These are phyloP conservation scores for Cyphomyrus plagiostoma DNA, from an alignment of 2,113 vertebrate genomes.

Conservation along the genomic window DNA sequence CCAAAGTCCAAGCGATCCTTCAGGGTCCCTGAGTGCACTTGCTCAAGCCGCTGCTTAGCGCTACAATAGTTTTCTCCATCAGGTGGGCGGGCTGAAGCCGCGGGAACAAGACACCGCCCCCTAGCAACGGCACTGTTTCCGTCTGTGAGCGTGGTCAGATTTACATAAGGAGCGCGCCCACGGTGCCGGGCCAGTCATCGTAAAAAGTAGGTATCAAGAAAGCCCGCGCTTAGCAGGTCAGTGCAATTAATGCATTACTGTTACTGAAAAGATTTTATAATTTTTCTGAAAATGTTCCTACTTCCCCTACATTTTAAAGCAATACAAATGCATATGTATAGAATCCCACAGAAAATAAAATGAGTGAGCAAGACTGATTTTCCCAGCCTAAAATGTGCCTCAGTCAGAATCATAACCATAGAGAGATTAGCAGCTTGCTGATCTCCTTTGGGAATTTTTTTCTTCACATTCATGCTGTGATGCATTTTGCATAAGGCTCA, in stretches of 20 bases:
- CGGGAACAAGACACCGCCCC: slow-evolving; percentile 37
- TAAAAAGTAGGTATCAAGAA: not conserved
- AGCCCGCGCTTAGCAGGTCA: not conserved
- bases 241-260: not conserved
- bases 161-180: not conserved
- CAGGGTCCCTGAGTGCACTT: slow-evolving; percentile 28
- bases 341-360: not conserved
- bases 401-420: not conserved
- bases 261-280: not conserved
- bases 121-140: slow-evolving; percentile 14
- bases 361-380: not conserved
- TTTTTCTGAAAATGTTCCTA: not conserved
- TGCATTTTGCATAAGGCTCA: not conserved
- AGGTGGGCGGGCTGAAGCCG: not conserved
- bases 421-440: not conserved
- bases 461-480: not conserved
- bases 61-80: slow-evolving; percentile 30
- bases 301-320: not conserved
- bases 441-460: too few species aligned
- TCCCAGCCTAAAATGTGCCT: not conserved
- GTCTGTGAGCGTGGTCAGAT: not conserved
- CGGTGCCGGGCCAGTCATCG: not conserved
- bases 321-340: not conserved
- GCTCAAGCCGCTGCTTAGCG: slow-evolving; percentile 3
- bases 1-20: slow-evolving; percentile 21